Evolutionary conservation across 92 coral and sea anemone species (phyloP), one percentile per base, ranked within the genome.

Genomic region (Phymanthus crucifer): DNA sequence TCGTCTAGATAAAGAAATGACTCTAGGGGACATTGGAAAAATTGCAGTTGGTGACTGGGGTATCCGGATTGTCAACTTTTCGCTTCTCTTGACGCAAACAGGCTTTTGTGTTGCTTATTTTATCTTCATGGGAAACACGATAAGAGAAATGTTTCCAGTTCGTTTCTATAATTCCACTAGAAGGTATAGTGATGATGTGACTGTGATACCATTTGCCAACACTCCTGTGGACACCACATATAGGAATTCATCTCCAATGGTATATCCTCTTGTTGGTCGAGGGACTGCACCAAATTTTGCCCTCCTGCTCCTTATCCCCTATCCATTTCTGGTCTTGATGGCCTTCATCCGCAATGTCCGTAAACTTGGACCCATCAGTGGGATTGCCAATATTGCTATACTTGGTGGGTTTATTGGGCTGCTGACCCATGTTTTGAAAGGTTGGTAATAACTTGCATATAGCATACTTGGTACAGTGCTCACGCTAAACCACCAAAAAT

Each of bases 31-130:
- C 83, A 88, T 96, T 66, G 93, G 98, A 40, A 81, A 76, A 54
- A 90, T 96, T 31, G 92, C 94, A 26, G 67, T 93, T 75, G 99
- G 99, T 27, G 84, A 91, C 35, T 93, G 95, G 99, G 99, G 99
- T 13, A 56, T 71, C 40, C 83, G 91, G 75, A 84, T 96, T 68
- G 99, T 96, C 0, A 91, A 93, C 77, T 82, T 83, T 0, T 95
- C 99, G 3, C 87, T 96, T n/a, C 74, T 96, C 1, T 38, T 96
- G 23, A 96, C 99, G 6, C 99, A 96, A 78, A 78, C 83, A 54
- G 95, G 99, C 56, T 88, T 93, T 71, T 96, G 99, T 84, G 90
- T 91, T 23, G 97, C 97, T 24, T 96, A 96, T 84, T 87, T 96
- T 65, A 96, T 96, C 32, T 96, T 96, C 66, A 96, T 96, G 87